Evolutionary conservation across 2,797 vertebrate species (phyloP).

Genomic region (Lophotriccus pileatus): DNA sequence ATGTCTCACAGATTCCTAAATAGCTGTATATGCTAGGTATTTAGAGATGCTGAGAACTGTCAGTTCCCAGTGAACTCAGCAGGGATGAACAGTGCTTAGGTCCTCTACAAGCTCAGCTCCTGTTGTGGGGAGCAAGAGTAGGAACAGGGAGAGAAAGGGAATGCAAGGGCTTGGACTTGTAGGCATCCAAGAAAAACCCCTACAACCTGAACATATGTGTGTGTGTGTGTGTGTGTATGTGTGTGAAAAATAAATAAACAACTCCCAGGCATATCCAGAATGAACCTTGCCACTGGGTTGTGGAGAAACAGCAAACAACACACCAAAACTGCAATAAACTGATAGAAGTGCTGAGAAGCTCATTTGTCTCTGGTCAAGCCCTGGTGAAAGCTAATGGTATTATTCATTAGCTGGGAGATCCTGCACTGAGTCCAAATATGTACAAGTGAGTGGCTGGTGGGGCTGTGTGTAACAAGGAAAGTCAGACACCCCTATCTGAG

Average conservation of each 20-base stretch:
- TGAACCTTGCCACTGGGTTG: neutral
- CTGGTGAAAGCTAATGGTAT: constrained; percentile 48
- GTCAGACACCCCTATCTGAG: neutral
- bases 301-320: constrained; percentile 54
- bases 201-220: neutral
- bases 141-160: neutral
- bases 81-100: neutral
- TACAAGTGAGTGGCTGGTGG: constrained; percentile 16
- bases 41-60: neutral
- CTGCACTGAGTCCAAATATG: neutral
- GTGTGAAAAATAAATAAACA: neutral
- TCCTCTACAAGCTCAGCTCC: neutral
- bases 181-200: neutral
- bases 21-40: neutral
- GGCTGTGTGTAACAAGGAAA: neutral
- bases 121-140: neutral
- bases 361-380: constrained; percentile 34
- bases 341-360: constrained; percentile 67
- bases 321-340: constrained; percentile 42
- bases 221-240: neutral
- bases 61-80: neutral
- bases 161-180: neutral
- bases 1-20: neutral
- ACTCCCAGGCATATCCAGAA: neutral
- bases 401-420: constrained; percentile 60